Base-by-base conservation (phyloP, 2,888 invertebrate genomes). In the Limnephilus rhombicus region DNA sequence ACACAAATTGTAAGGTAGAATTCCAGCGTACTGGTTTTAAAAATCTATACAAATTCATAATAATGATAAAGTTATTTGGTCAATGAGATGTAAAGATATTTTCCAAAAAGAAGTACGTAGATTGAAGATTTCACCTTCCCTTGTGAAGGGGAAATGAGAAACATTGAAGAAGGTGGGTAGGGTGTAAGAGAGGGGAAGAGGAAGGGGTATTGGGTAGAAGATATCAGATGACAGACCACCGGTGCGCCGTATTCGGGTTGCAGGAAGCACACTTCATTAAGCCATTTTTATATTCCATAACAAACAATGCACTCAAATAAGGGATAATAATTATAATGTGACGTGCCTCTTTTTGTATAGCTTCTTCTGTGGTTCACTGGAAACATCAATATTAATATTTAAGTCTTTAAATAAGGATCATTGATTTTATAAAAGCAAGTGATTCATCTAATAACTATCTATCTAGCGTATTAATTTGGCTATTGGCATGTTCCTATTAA, bases 181-280 rank as follows among this genome's bases (percentile, higher is more conserved):
- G 34, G 15, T 13, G 88, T 18, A 37, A 80, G 24, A 68, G 34
- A 31, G 24, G 89, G 45, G 49, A 31, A 29, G 34, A 45, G 37
- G 31, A 82, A 53, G 3, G 80, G 49, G 34, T 5, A 68, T 82
- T 9, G 83, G 90, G 92, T 90, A 45, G 49, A 86, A 82, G 31
- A 80, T 92, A 89, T 92, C 90, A 34, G 31, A 85, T 92, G 91
- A 85, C 92, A 92, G 92, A 93, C 92, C 91, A 91, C 91, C 91
- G 80, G 85, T 92, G 91, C 90, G 91, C 90, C 86, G 90, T 91
- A 90, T 91, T 92, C 90, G 90, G 90, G 88, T 49, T 90, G 83
- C 90, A 92, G 93, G 93, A 93, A 93, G 93, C 93, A 91, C 93
- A 91, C 93, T 93, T 93, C 93, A 93, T 93, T 93, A 92, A 81